Percentiles rank a stretch among this genome's conserved stretches.
Evolutionary conservation across 2,888 invertebrate species (phyloP).

Genomic region (Sisyra terminalis): DNA sequence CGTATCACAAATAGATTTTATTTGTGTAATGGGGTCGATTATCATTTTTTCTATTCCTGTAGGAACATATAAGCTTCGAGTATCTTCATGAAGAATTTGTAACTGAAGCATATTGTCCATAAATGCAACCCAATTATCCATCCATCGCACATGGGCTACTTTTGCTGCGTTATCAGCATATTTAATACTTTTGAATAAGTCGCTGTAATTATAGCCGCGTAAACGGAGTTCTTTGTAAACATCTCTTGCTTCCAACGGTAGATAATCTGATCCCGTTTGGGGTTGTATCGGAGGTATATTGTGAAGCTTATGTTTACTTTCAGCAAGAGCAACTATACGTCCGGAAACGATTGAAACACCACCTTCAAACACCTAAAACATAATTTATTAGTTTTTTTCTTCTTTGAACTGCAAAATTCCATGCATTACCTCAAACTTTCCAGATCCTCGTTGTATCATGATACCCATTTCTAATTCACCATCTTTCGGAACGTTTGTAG

Average conservation of each 20-base stretch:
- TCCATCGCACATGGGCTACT: constrained; percentile 44
- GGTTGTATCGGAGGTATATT: constrained; percentile 27
- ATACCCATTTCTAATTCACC: constrained; percentile 19
- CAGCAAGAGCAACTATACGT: constrained; percentile 38
- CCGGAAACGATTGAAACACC: constrained; percentile 55
- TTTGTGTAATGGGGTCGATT: constrained; percentile 48
- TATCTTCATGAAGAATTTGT: constrained; percentile 48
- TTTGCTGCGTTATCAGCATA: constrained; percentile 18
- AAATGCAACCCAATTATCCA: constrained; percentile 74
- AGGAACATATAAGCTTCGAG: constrained; percentile 53
- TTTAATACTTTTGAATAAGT: constrained; percentile 14
- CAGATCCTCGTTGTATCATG: constrained; percentile 25
- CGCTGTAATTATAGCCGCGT: constrained; percentile 32
- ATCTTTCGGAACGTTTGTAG: constrained; percentile 33
- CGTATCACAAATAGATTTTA: constrained; percentile 18
- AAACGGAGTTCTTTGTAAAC: constrained; percentile 30
- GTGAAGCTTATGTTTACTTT: constrained; percentile 35
- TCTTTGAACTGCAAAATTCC: too few species aligned
- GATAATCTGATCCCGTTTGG: constrained; percentile 1
- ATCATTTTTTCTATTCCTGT: constrained; percentile 53
- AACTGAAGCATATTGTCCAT: constrained; percentile 82
- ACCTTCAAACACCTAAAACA: constrained; percentile 44
- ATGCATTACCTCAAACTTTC: constrained; percentile 25
- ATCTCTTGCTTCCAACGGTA: constrained; percentile 17
- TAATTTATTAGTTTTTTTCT: constrained; percentile 33